Base-by-base conservation (phyloP, 2,797 vertebrate genomes). In the Poecilia picta region DNA sequence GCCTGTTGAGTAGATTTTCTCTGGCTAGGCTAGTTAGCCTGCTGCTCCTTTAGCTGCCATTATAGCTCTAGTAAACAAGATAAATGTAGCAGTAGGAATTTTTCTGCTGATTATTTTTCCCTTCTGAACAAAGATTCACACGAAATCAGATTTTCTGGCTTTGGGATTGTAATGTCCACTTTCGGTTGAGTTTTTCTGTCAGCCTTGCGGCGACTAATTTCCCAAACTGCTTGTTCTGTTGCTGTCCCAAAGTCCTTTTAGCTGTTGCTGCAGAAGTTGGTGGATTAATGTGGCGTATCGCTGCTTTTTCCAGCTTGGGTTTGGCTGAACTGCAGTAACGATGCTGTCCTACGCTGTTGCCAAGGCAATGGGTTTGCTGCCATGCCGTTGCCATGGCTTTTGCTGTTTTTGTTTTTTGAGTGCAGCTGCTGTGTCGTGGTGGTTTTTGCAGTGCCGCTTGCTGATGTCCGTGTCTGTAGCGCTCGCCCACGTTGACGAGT, bases 401-500 rank as follows among this genome's bases (percentile, higher is more conserved):
- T 87, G 80, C 82, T 77, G 76, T 87, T 51, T 57, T 28, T 55
- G n/a, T 57, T 33, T 87, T 88, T 87, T 75, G 79, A 82, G 75
- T 87, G 89, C 79, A 76, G 84, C 76, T 81, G 62, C 85, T 83
- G 59, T 81, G 83, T 85, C 79, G 15, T 86, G 45, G 79, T 89
- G 82, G 80, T 78, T 85, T 53, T 80, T 89, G 74, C 77, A 36
- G 77, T 77, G 74, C 75, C 33, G 75, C 73, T 80, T 86, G 85
- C 62, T 85, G 77, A 74, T 85, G 86, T 81, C 73, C 43, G 25
- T 64, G 79, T 25, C 79, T 80, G 78, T 78, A 23, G 53, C 83
- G 78, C 88, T 47, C 84, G 83, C 82, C 33, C 72, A 81, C 82
- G 91, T 88, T 95, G 94, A 96, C 93, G 87, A 92, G 75, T 92